These are phyloP conservation scores for Drosophila pseudoananassae DNA, from an alignment of 1,140 invertebrate genomes.

Conservation along the genomic window DNA sequence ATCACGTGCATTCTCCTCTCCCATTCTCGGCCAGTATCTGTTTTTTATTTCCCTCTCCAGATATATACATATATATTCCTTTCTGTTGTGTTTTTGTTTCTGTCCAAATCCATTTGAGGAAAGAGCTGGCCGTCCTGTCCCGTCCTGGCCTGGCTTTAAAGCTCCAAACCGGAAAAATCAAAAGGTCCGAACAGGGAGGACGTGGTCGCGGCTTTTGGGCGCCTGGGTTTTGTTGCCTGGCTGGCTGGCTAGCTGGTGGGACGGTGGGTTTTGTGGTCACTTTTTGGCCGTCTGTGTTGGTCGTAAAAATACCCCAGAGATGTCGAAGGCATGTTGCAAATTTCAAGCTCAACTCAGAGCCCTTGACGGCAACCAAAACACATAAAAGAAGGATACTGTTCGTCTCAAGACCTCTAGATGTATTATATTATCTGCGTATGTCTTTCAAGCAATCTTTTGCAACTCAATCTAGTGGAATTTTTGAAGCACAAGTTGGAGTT, in stretches of 20 bases:
- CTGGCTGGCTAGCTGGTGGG: neutral
- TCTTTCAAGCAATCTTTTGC: neutral
- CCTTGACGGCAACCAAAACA: conserved; percentile 47
- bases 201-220: conserved; percentile 44
- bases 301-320: conserved; percentile 81
- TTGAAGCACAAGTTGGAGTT: neutral
- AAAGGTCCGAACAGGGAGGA: neutral
- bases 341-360: conserved; percentile 75
- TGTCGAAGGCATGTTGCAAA: conserved; percentile 81
- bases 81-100: conserved; percentile 35
- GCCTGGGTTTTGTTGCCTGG: conserved; percentile 18
- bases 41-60: conserved; percentile 14
- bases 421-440: too few species aligned
- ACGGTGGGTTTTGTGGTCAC: conserved; percentile 37
- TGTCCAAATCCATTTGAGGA: conserved; percentile 43
- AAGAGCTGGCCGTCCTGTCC: conserved; percentile 9
- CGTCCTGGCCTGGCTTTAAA: conserved; percentile 21
- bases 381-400: conserved; percentile 1
- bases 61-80: neutral
- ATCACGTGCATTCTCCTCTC: conserved; percentile 33
- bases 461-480: neutral
- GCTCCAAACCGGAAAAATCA: conserved; percentile 24
- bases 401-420: too few species aligned
- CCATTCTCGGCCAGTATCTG: conserved; percentile 9
- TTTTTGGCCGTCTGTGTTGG: conserved; percentile 49